Evolutionary conservation across 2,113 vertebrate species (phyloP), one percentile per base, ranked within the genome.

Genomic region (Pteropus alecto): DNA sequence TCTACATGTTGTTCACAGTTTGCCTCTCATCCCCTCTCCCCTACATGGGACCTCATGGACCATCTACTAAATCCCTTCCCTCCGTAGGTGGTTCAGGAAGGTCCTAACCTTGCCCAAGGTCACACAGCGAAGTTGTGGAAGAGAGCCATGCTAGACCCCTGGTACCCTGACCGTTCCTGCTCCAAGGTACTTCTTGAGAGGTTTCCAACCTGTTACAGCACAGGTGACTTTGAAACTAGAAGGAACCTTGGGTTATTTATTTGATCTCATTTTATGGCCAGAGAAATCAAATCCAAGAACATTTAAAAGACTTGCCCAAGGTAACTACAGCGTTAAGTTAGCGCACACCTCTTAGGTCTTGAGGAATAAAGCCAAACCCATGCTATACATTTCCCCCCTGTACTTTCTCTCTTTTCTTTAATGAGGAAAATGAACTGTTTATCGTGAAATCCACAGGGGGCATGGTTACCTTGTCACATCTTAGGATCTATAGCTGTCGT

Each of bases 181-280:
- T 30, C 35, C 67, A 46, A 83, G 48, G 21, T 46, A 74, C 21
- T 86, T 85, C 56, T 35, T 94, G 5, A 41, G 48, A 87, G 41
- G 8, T 41, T 84, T 35, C 35, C 77, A 85, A 22, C 54, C 35
- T 79, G 35, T 84, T 93, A 43, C 8, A 61, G 65, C 16, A 56
- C 4, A 3, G 33, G 63, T 30, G 26, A 48, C 90, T 83, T 94
- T 70, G 63, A 97, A 92, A 92, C 67, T 54, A 74, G 28, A 86
- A 86, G 67, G 24, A 86, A 83, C 6, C 21, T 28, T 87, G 6
- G 33, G 54, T 86, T 73, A 77, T 58, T 94, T 88, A 77, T 90
- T 97, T 89, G 63, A 96, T 83, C 82, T 95, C n/a, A 38, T 90
- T 90, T 95, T 94, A 84, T 87, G 83, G 63, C 48, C 26, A n/a